phyloP scores from a whole-genome alignment of 2,113 vertebrate species.

The Arvicanthis niloticus region DNA sequence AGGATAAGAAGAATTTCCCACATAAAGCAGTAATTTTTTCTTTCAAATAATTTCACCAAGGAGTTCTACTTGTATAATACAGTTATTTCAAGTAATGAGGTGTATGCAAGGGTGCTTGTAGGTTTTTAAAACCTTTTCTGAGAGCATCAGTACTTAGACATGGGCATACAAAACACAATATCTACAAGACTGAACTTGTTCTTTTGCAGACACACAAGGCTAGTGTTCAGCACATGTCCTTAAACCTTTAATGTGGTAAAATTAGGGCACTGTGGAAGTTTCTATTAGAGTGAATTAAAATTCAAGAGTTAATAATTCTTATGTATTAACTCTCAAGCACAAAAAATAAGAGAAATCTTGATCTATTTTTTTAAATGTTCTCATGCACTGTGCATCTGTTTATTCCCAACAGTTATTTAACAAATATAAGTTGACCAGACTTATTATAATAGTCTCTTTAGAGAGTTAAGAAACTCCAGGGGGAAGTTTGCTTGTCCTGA shows the following conservation, averaged over 20 bases:
- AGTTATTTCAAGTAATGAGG: slow-evolving; percentile 11
- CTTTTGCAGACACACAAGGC: neutral
- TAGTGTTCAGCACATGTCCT: neutral
- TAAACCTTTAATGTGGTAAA: neutral
- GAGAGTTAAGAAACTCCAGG: neutral
- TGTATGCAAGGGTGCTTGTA: neutral
- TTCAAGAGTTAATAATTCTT: neutral
- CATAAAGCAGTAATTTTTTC: neutral
- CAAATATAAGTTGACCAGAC: too few species aligned
- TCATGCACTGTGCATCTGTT: too few species aligned
- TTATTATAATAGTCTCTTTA: too few species aligned
- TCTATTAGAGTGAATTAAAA: neutral
- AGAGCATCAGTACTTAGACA: neutral
- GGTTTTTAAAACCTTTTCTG: neutral
- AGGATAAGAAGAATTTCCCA: neutral
- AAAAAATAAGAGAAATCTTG: neutral
- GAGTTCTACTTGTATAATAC: neutral
- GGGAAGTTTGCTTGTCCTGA: neutral
- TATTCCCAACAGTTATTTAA: too few species aligned
- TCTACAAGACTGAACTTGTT: neutral
- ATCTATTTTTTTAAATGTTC: too few species aligned
- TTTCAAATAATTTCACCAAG: neutral
- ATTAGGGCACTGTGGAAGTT: neutral
- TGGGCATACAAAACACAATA: neutral
- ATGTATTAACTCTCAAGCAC: neutral